Percentiles rank a stretch among this genome's conserved stretches.
These are phyloP conservation scores for Calycopis cecrops DNA, from an alignment of 1,140 invertebrate genomes.

Conservation along the genomic window DNA sequence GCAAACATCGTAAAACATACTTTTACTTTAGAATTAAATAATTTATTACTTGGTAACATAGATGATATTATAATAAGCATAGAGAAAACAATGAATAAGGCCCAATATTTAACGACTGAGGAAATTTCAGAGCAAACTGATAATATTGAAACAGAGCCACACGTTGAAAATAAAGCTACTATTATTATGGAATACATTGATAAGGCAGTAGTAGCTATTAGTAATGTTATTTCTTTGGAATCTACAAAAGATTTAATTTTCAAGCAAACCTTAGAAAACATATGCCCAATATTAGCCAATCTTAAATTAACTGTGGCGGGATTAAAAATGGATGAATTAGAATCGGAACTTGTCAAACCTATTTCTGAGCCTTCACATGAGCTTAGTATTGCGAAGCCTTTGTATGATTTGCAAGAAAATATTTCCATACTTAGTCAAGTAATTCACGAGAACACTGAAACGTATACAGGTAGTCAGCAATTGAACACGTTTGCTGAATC, in stretches of 20 bases:
- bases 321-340: constrained; percentile 23
- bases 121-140: constrained; percentile 47
- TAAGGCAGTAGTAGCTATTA: constrained; percentile 43
- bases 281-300: constrained; percentile 52
- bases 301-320: constrained; percentile 47
- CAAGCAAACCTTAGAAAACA: constrained; percentile 39
- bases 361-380: constrained; percentile 55
- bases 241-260: constrained; percentile 30
- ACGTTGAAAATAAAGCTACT: constrained; percentile 35
- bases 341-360: constrained; percentile 44
- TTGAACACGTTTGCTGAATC: constrained; percentile 71
- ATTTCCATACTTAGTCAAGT: constrained; percentile 51
- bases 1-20: constrained; percentile 40
- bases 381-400: constrained; percentile 49
- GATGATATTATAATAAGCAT: constrained; percentile 55
- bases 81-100: constrained; percentile 64
- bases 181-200: constrained; percentile 48
- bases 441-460: constrained; percentile 51
- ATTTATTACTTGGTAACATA: constrained; percentile 45
- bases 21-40: constrained; percentile 48
- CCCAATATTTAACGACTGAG: constrained; percentile 59
- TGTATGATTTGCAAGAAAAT: constrained; percentile 56
- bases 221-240: constrained; percentile 43
- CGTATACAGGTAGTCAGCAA: constrained; percentile 56
- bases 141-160: constrained; percentile 30